These are phyloP conservation scores for Mastomys coucha DNA, from an alignment of 2,113 vertebrate species.

Conservation along the genomic window DNA sequence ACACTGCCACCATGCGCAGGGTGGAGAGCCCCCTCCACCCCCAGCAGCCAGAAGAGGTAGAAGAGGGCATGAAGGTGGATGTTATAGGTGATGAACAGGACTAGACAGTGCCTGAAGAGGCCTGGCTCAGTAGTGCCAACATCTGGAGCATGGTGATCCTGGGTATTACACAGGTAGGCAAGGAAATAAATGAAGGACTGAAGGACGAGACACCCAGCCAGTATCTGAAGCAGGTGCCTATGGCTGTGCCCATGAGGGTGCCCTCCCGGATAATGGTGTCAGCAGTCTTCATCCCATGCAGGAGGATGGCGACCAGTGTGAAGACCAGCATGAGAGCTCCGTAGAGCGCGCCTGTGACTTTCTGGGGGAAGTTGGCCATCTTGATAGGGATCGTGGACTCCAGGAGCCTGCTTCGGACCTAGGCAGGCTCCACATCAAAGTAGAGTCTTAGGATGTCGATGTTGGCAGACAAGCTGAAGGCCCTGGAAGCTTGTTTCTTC, in stretches of 20 bases:
- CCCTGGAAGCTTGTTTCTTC: slow-evolving; percentile 96
- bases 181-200: slow-evolving; percentile 96
- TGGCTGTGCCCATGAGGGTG: slow-evolving; percentile 99
- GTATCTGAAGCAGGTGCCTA: slow-evolving; percentile 99
- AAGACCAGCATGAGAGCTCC: slow-evolving; percentile 99
- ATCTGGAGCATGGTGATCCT: slow-evolving; percentile 99
- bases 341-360: slow-evolving; percentile 97
- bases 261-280: slow-evolving; percentile 97
- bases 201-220: slow-evolving; percentile 97
- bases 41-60: too few relatives aligned
- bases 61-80: too few relatives aligned
- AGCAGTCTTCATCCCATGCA: slow-evolving; percentile 99
- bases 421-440: slow-evolving; percentile 97
- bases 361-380: slow-evolving; percentile 99
- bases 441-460: slow-evolving; percentile 98
- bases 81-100: not conserved
- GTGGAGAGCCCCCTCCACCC: not conserved
- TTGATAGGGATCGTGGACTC: slow-evolving; percentile 97
- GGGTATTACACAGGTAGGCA: slow-evolving; percentile 96
- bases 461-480: slow-evolving; percentile 98
- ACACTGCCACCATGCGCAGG: not conserved
- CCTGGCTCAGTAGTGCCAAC: slow-evolving; percentile 88
- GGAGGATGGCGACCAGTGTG: slow-evolving; percentile 96
- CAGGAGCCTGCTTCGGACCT: slow-evolving; percentile 96
- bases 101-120: not conserved